Conservation (phyloP, 2,113 vertebrate species). For the Ploceus nigricollis region DNA sequence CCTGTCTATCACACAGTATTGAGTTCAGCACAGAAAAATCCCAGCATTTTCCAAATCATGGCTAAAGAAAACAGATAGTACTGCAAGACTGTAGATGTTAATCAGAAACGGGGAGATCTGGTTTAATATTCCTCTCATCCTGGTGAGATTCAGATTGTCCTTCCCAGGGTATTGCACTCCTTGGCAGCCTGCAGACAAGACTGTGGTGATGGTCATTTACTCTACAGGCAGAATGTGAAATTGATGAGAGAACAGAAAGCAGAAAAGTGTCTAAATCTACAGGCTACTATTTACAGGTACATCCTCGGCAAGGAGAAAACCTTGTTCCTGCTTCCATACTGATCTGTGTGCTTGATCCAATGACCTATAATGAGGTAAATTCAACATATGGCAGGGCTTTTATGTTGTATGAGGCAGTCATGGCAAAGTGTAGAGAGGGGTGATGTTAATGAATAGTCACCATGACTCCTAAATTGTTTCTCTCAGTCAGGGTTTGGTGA, state of each 20-base stretch:
- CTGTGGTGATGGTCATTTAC: neutral
- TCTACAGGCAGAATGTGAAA: neutral
- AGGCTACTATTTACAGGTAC: neutral
- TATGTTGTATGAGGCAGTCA: neutral
- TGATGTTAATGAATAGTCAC: neutral
- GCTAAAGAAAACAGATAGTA: neutral
- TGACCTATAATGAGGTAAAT: neutral
- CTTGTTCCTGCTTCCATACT: neutral
- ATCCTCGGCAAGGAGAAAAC: neutral
- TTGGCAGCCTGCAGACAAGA: neutral
- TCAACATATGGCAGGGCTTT: neutral
- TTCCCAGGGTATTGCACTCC: neutral
- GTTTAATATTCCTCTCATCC: neutral
- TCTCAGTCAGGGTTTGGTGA: fast-evolving
- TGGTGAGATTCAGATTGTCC: neutral
- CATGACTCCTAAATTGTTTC: neutral
- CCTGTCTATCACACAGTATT: neutral
- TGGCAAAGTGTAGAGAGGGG: neutral
- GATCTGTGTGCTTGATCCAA: neutral
- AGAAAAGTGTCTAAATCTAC: neutral
- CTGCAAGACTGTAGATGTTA: neutral
- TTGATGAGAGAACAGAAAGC: neutral
- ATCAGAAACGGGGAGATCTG: neutral
- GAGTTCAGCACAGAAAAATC: neutral
- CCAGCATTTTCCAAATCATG: neutral